phyloP scores from a whole-genome alignment of 2,888 invertebrate genomes.

The Argyresthia goedartella region DNA sequence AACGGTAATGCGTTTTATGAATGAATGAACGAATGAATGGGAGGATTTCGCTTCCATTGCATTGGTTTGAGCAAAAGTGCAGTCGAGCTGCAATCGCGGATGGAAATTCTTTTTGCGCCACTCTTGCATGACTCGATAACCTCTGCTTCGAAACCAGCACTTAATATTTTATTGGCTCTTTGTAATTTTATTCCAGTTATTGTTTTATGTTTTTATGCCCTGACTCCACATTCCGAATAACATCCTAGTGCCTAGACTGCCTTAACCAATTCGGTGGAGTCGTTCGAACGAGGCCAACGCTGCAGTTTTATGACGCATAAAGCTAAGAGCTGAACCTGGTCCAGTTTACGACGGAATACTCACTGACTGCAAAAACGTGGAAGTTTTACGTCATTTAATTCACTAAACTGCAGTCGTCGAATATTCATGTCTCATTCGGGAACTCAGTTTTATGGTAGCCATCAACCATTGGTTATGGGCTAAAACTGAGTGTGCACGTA shows the following conservation, averaged over 20 bases:
- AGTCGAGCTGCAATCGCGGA: conserved; percentile 18
- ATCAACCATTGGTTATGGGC: no score
- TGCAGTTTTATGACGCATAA: conserved; percentile 45
- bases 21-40: conserved; percentile 55
- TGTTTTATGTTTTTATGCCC: neutral
- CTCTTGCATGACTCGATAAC: neutral
- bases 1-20: conserved; percentile 60
- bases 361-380: conserved; percentile 19
- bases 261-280: neutral
- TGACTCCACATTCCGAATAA: neutral
- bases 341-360: conserved; percentile 25
- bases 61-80: conserved; percentile 42
- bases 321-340: conserved; percentile 28
- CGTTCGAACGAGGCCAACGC: conserved; percentile 3
- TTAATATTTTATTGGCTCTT: neutral
- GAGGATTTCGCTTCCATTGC: conserved; percentile 53
- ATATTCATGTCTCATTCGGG: no score
- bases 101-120: conserved; percentile 9
- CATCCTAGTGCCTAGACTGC: neutral
- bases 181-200: neutral
- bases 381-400: conserved; percentile 15
- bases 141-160: neutral
- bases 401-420: conserved; percentile 6
- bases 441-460: no score
- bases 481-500: neutral